Evolutionary conservation across 1,140 invertebrate species (phyloP).

Genomic region (Drosophila kikkawai): DNA sequence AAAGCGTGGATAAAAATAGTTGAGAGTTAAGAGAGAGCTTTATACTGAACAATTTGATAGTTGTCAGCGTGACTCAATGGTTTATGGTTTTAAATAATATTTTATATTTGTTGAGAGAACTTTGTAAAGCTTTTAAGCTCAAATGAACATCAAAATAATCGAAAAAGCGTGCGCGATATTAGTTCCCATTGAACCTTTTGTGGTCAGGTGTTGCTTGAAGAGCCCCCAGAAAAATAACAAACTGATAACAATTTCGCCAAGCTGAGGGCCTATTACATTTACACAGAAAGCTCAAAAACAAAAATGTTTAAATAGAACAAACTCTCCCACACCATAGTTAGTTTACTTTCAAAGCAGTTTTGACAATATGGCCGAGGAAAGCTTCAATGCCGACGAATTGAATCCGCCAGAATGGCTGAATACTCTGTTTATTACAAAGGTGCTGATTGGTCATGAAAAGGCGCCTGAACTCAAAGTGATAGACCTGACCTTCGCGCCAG

Average conservation of each 20-base stretch:
- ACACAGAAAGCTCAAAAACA: neutral
- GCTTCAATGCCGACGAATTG: slow-evolving; percentile 13
- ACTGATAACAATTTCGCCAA: slow-evolving; percentile 22
- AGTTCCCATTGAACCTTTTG: neutral
- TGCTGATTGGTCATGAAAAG: slow-evolving; percentile 39
- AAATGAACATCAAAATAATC: neutral
- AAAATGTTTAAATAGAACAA: neutral
- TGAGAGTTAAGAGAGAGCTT: slow-evolving; percentile 5
- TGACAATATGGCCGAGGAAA: slow-evolving; percentile 1
- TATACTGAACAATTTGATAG: no score
- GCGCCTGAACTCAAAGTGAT: slow-evolving; percentile 23
- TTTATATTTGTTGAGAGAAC: neutral
- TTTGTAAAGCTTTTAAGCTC: slow-evolving; percentile 6
- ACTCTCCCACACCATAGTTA: neutral
- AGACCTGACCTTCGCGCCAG: slow-evolving; percentile 46
- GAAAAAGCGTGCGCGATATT: neutral
- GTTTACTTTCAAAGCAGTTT: neutral
- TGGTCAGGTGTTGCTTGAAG: neutral
- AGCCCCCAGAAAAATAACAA: neutral
- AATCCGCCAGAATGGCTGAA: slow-evolving; percentile 24
- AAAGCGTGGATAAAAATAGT: neutral
- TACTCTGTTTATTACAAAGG: slow-evolving; percentile 48
- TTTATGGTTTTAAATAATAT: neutral
- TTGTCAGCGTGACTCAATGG: slow-evolving; percentile 1
- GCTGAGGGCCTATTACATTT: neutral